Base-by-base conservation (phyloP, 2,888 invertebrate genomes). In the Papilio protenor region DNA sequence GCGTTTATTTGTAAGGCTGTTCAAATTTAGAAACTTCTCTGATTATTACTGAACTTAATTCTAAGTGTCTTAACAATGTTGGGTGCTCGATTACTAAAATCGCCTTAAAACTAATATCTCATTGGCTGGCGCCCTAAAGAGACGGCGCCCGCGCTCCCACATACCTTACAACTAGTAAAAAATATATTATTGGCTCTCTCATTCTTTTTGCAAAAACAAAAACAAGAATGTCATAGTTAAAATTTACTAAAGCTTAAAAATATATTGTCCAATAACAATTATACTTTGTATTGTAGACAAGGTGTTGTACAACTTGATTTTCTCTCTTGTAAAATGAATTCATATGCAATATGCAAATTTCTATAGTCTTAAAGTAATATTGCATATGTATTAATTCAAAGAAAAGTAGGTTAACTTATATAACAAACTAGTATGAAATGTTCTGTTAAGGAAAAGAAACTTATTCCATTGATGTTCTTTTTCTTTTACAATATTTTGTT, bases 381-480 rank as follows among this genome's bases (percentile, higher is more conserved):
- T 55, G 33, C 40, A 72, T 33, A 33, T 75, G 45, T 55, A 69
- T 69, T 12, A 66, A 49, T 75, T 40, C 55, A 52, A 4, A 1
- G 33, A 59, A 49, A 71, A 71, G 71, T 55, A 59, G 57, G 71
- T n/a, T 71, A 71, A 4, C n/a, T 76, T 75, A 71, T 49, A 49
- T 76, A 76, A 70, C 27, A 45, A 76, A 45, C 18, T n/a, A 16
- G 21, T 73, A 21, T 59, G 73, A 45, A 55, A 40, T 16, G 16
- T 45, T 71, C 18, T 47, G 27, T 21, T 47, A 23, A 52, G n/a
- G 40, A 66, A 40, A 64, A n/a, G 40, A 66, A 64, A 64, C 2
- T 61, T 61, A 0, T 8, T 64, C 64, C 27, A 64, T 52, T 1
- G 2, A 33, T 64, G 16, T 18, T 33, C 8, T 64, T 64, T 27